Evolutionary conservation across 2,888 invertebrate species (phyloP).

Genomic region (Caradrina kadenii): DNA sequence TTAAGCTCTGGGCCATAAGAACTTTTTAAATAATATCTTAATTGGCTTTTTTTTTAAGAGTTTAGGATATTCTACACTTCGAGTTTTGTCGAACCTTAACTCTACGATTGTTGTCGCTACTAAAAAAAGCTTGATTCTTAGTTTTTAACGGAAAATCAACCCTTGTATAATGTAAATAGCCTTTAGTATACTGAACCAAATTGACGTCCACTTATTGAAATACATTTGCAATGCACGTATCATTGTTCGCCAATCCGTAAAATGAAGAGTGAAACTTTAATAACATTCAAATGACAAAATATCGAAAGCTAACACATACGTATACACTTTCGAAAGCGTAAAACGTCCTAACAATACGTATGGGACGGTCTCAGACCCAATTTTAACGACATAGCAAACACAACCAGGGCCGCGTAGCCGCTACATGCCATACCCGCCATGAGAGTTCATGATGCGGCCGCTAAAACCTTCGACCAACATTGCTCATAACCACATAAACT

Average conservation of each 20-base stretch:
- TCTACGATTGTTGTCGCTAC: no score
- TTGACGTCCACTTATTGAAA: no score
- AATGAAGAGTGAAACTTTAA: constrained; percentile 29
- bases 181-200: no score
- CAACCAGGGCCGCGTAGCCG: constrained; percentile 22
- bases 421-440: constrained; percentile 73
- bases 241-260: neutral
- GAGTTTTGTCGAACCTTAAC: no score
- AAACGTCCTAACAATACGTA: constrained; percentile 76
- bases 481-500: constrained; percentile 86
- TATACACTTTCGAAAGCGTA: constrained; percentile 80
- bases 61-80: no score
- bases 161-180: no score
- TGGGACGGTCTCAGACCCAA: constrained; percentile 77
- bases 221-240: no score
- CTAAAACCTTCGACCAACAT: constrained; percentile 88
- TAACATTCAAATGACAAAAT: constrained; percentile 59
- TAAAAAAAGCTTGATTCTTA: no score
- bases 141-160: no score
- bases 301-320: constrained; percentile 65
- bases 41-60: no score
- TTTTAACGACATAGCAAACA: constrained; percentile 83
- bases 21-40: no score
- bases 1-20: no score
- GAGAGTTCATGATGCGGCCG: constrained; percentile 85